Percentiles rank a stretch among this genome's conserved stretches.
phyloP scores from a whole-genome alignment of 2,113 vertebrate species.

The Dasyurus viverrinus region DNA sequence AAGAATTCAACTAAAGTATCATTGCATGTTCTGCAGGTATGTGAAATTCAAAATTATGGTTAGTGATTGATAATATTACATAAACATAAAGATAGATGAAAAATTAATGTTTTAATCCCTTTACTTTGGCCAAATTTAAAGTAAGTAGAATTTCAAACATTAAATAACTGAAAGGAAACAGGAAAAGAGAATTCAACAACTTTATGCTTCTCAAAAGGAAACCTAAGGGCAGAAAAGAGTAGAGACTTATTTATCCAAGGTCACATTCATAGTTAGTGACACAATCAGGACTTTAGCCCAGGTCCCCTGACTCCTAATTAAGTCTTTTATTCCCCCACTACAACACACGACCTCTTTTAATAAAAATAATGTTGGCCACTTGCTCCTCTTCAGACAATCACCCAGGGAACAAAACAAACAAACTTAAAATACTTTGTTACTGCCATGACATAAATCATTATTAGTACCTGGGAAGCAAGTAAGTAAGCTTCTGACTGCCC shows the following conservation, averaged over 20 bases:
- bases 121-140: conserved; percentile 20
- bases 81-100: neutral
- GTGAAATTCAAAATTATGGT: conserved; percentile 19
- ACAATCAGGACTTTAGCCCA: neutral
- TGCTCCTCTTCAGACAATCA: neutral
- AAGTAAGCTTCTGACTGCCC: neutral
- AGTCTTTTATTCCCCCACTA: neutral
- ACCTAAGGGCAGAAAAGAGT: neutral
- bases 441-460: neutral
- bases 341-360: neutral
- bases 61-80: conserved; percentile 25
- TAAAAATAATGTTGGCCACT: neutral
- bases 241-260: neutral
- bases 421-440: neutral
- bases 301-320: neutral
- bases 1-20: conserved; percentile 19
- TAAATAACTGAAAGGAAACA: neutral
- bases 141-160: neutral
- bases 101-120: conserved; percentile 33
- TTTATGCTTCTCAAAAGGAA: neutral
- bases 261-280: neutral
- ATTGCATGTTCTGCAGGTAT: neutral
- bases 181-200: neutral
- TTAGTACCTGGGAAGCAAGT: neutral
- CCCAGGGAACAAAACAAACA: neutral